Evolutionary conservation across 1,140 invertebrate species (phyloP), one percentile per base, ranked within the genome.

Genomic region (Schlechtendalia chinensis): DNA sequence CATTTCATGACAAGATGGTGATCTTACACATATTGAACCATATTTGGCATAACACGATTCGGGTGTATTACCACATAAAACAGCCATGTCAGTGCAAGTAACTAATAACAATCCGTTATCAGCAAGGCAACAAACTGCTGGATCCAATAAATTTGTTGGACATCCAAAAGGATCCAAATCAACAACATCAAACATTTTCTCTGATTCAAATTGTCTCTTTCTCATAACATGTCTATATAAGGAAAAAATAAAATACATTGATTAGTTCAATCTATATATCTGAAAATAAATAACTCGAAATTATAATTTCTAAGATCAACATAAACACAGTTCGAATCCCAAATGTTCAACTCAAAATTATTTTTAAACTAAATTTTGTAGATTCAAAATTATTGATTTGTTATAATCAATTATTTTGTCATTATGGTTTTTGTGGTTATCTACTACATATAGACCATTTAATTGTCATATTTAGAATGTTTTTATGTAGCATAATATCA

Each of bases 81-180:
- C 92, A 2, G 96, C 98, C 93, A 98, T 96, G 86, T 99, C 98
- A 0, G 98, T 99, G 27, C 96, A 97, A 0, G 98, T 99, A 0
- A 99, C 91, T 82, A 98, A 89, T n/a, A 99, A 86, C 14, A 95
- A 83, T 1, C 94, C 94, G 16, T 92, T 93, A 83, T 95, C 91
- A 39, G 88, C 87, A 0, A 95, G 87, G 82, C 91, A 90, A 85
- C 95, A 93, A 1, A 99, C 92, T 0, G 96, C 96, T 3, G 92
- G 89, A 86, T 99, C 97, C 0, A 99, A 87, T 87, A 99, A 99
- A 69, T 90, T 91, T 4, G 94, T 91, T 0, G 97, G 95, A 84
- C 94, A 96, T 10, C 98, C 98, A 85, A 99, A 99, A 0, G 98
- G 98, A 88, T 99, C 98, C 53, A 99, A 86, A 86, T 99, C 98